Evolutionary conservation across 1,140 invertebrate species (phyloP), one percentile per base, ranked within the genome.

Genomic region (Coelopa frigida): DNA sequence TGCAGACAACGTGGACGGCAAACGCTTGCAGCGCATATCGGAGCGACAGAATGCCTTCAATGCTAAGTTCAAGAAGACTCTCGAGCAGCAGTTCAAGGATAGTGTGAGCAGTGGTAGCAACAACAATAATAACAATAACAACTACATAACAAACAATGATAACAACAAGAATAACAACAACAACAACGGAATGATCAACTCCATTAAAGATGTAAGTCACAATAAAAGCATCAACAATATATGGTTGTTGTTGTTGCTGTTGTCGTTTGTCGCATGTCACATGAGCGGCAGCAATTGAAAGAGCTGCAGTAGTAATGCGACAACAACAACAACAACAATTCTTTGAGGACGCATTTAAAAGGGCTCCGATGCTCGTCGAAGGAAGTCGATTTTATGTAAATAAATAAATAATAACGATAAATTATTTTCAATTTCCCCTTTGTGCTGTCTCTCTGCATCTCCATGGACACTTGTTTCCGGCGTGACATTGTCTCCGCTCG

Each of bases 1-100:
- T 70, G 12, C 59, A 79, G 79, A 79, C 59, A 70, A 70, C 46
- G 74, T 75, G 49, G 59, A 76, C 49, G 61, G 73, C 41, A 74
- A 78, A 48, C 78, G 75, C 51, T 77, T 83, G 56, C 81, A 82
- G 57, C 72, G 79, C 23, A 75, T 80, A 48, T 49, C 37, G 32
- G 78, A 84, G 39, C 70, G 79, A 20, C 70, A 79, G 53, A 79
- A 73, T 52, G 75, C 75, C 23, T 74, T 83, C 45, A 74, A 82
- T 67, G 79, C 73, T 56, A 86, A 85, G 62, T 79, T 80, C 59
- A 81, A 80, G 61, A 75, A 76, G 58, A 52, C 46, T 11, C 47
- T 46, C 22, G 45, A 63, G 72, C 49, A 47, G 15, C 59, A 62
- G 23, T 57, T 62, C 52, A 57, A 62, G 46, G 59, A 59, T 46